phyloP scores from a whole-genome alignment of 2,797 vertebrate species.

The Gymnoscopelus braueri region DNA sequence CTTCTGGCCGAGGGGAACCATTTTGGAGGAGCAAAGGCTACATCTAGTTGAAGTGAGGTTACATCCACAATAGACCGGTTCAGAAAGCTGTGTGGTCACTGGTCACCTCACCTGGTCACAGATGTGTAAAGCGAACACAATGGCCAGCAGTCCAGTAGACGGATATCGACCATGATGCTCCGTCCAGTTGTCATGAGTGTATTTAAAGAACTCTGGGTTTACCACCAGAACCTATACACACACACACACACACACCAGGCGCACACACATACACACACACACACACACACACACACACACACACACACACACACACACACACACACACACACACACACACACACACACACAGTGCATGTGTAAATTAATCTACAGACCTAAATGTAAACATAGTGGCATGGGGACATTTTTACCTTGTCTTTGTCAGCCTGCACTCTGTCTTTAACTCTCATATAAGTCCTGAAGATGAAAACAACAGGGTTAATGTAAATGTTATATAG shows the following conservation, averaged over 20 bases:
- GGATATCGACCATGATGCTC: constrained; percentile 80
- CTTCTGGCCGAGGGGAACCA: too few relatives aligned
- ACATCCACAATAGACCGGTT: too few relatives aligned
- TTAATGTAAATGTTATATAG: neutral
- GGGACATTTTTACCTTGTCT: constrained; percentile 79
- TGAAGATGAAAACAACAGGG: constrained; percentile 51
- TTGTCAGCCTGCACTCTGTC: constrained; percentile 81
- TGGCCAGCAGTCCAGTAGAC: constrained; percentile 82
- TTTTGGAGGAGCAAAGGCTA: too few relatives aligned
- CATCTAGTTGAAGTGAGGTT: too few relatives aligned
- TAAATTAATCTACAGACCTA: neutral
- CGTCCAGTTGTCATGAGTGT: constrained; percentile 82
- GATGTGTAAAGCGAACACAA: constrained; percentile 84
- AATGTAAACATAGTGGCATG: neutral
- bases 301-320: neutral
- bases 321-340: neutral
- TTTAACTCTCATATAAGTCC: constrained; percentile 85
- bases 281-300: neutral
- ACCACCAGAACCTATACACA: constrained; percentile 79
- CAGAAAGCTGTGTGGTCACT: neutral
- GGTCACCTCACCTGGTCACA: constrained; percentile 79
- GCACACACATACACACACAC: neutral
- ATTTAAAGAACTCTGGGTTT: constrained; percentile 84
- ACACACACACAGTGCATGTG: neutral
- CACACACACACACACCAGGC: constrained; percentile 13